Evolutionary conservation across 2,888 invertebrate genomes (phyloP).

Genomic region (Hyppa rectilinea): DNA sequence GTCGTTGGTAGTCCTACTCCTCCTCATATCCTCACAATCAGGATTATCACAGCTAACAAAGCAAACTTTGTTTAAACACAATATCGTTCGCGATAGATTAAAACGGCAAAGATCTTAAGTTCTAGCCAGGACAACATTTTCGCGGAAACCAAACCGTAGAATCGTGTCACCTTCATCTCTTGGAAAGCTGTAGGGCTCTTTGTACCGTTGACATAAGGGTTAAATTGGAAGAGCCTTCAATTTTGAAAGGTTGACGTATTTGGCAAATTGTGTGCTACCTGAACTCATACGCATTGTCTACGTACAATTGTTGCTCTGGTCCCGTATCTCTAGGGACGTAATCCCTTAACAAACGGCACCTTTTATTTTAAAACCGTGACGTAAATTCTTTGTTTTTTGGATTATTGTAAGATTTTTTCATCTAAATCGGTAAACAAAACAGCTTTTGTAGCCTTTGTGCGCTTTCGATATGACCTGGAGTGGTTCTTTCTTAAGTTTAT

Average conservation of each 20-base stretch:
- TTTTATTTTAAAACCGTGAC: slow-evolving; percentile 86
- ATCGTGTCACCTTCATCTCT: slow-evolving; percentile 39
- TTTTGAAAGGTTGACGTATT: slow-evolving; percentile 63
- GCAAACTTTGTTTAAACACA: slow-evolving; percentile 72
- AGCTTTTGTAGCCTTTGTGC: slow-evolving; percentile 68
- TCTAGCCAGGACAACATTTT: slow-evolving; percentile 71
- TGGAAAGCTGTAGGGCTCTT: slow-evolving; percentile 18
- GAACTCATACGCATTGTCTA: slow-evolving; percentile 83
- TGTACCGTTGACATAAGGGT: slow-evolving; percentile 48
- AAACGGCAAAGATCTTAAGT: slow-evolving; percentile 69
- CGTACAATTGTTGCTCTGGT: slow-evolving; percentile 81
- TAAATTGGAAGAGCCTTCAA: slow-evolving; percentile 53
- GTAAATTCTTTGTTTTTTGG: slow-evolving; percentile 80
- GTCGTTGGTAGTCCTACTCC: slow-evolving; percentile 45
- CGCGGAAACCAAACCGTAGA: slow-evolving; percentile 71
- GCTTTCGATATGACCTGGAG: slow-evolving; percentile 64
- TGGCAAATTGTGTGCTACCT: slow-evolving; percentile 83
- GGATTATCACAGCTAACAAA: slow-evolving; percentile 75
- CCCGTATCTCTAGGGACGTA: slow-evolving; percentile 78
- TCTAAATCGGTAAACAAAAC: slow-evolving; percentile 71
- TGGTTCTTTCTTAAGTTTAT: slow-evolving; percentile 67
- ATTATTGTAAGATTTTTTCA: slow-evolving; percentile 70
- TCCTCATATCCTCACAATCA: slow-evolving; percentile 69
- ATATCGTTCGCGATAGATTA: slow-evolving; percentile 67
- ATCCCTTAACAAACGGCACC: slow-evolving; percentile 85